These are phyloP conservation scores for Pachyuromys duprasi DNA, from an alignment of 2,797 vertebrate species.

Conservation along the genomic window DNA sequence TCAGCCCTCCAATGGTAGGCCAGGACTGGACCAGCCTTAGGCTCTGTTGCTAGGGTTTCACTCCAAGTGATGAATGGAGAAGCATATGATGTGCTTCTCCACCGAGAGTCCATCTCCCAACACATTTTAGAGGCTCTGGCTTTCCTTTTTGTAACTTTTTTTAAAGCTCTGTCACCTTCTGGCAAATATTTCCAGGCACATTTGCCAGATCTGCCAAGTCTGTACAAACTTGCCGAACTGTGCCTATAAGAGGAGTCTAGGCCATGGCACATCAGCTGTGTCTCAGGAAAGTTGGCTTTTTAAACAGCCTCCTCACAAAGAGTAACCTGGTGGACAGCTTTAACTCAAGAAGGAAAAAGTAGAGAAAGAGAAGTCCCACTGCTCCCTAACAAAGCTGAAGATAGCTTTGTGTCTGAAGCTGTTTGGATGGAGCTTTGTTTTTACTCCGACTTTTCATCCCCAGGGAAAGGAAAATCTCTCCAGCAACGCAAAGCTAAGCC, in stretches of 20 bases:
- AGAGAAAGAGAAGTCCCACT: background rate
- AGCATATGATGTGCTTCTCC: background rate
- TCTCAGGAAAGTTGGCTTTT: slow-evolving; percentile 1
- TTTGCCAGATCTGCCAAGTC: background rate
- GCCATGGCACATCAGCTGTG: background rate
- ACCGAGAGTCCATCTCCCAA: background rate
- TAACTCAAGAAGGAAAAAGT: slow-evolving; percentile 8
- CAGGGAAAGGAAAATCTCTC: slow-evolving; percentile 93
- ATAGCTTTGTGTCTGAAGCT: slow-evolving; percentile 37
- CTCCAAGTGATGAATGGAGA: background rate
- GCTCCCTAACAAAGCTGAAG: background rate
- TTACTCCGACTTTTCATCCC: slow-evolving; percentile 55
- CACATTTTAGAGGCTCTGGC: background rate
- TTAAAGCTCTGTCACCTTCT: background rate
- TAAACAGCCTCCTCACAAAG: slow-evolving; percentile 3
- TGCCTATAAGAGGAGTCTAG: background rate
- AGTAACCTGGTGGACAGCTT: background rate
- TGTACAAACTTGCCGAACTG: background rate
- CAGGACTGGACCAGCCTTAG: background rate
- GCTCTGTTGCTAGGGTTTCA: background rate
- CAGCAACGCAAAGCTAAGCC: slow-evolving; percentile 94
- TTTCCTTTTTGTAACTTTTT: background rate
- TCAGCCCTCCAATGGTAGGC: background rate
- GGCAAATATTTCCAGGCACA: background rate
- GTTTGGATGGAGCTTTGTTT: slow-evolving; percentile 61